These are phyloP conservation scores for Patella caerulea DNA, from an alignment of 2,888 invertebrate species.

Conservation along the genomic window DNA sequence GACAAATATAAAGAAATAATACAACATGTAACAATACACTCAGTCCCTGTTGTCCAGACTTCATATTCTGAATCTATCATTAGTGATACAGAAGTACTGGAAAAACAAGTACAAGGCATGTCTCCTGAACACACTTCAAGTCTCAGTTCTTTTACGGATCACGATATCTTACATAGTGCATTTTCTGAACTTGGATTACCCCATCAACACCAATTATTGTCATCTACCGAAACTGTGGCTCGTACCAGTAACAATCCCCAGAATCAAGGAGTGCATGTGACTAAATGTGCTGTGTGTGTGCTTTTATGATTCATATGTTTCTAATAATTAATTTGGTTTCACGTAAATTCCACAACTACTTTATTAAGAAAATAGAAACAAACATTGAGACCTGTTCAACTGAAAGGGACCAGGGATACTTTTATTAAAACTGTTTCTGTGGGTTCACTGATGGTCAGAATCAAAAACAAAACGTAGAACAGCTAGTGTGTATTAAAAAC, in stretches of 20 bases:
- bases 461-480: too few relatives aligned
- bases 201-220: neutral
- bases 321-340: too few relatives aligned
- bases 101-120: slow-evolving; percentile 29
- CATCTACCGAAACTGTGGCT: neutral
- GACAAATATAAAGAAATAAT: slow-evolving; percentile 68
- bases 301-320: slow-evolving; percentile 26
- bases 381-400: too few relatives aligned
- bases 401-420: too few relatives aligned
- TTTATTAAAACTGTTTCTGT: too few relatives aligned
- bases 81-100: slow-evolving; percentile 30
- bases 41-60: slow-evolving; percentile 50
- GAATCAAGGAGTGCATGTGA: slow-evolving; percentile 58
- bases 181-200: slow-evolving; percentile 3
- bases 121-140: slow-evolving; percentile 29
- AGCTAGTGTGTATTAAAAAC: too few relatives aligned
- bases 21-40: slow-evolving; percentile 60
- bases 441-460: too few relatives aligned
- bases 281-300: slow-evolving; percentile 61
- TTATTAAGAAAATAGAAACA: too few relatives aligned
- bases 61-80: slow-evolving; percentile 46
- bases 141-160: slow-evolving; percentile 35
- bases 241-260: slow-evolving; percentile 7
- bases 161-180: slow-evolving; percentile 17
- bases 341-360: too few relatives aligned